Conservation (phyloP, 2,888 invertebrate species). For the Trissonchulus sp. region DNA sequence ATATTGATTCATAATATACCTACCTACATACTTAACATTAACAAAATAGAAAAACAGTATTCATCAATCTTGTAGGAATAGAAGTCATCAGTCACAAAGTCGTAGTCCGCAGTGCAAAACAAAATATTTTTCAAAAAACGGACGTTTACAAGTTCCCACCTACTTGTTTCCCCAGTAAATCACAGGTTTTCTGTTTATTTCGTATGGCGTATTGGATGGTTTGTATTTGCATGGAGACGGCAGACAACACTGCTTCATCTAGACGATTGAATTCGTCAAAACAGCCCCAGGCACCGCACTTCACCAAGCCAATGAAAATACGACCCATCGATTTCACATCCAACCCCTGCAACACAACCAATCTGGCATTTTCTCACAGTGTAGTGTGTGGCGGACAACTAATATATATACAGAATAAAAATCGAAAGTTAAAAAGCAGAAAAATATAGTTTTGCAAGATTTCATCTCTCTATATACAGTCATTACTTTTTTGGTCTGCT, state of each 20-base stretch:
- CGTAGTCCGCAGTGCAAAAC: too few species aligned
- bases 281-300: conserved; percentile 94
- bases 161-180: conserved; percentile 31
- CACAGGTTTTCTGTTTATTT: conserved; percentile 56
- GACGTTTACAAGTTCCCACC: too few species aligned
- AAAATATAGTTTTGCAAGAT: too few species aligned
- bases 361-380: too few species aligned
- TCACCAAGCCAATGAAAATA: conserved; percentile 83
- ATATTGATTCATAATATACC: conserved; percentile 18
- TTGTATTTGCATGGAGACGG: conserved; percentile 87
- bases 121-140: too few species aligned
- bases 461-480: too few species aligned
- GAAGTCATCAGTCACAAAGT: too few species aligned
- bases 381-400: too few species aligned
- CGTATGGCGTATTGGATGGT: conserved; percentile 77
- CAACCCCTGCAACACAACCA: conserved; percentile 65
- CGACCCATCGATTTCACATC: conserved; percentile 90
- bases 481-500: too few species aligned
- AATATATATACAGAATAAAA: too few species aligned
- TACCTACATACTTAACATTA: background rate
- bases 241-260: conserved; percentile 84
- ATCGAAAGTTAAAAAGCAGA: too few species aligned
- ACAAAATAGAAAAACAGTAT: background rate
- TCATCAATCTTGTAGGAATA: conserved; percentile 5
- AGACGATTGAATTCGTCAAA: conserved; percentile 98